Evolutionary conservation across 2,888 invertebrate species (phyloP), one percentile per base, ranked within the genome.

Genomic region (Drosophila meridionalis): DNA sequence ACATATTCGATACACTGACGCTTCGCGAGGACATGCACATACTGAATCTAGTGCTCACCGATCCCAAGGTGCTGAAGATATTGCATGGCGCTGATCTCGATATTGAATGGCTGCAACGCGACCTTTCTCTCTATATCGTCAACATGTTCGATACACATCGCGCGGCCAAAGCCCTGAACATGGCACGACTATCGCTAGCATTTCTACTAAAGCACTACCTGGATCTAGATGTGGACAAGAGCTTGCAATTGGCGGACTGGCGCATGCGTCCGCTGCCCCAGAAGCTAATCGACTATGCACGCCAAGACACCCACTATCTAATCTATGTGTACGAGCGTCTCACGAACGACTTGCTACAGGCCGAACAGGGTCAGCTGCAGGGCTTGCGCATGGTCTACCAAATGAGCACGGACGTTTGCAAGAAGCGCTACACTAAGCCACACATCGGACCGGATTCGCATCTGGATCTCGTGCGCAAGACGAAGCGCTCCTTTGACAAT

Each of bases 101-200:
- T 91, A 94, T 99, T 26, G 94, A 95, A 40, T 99, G 99, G 99
- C 93, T 99, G 38, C 99, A 99, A 92, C 94, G 98, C 20, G 99
- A 99, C 94, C 95, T 99, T 65, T 97, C 98, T 0, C 92, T 99
- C 2, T 99, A 99, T 92, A 93, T 99, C 3, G 99, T 99, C 0
- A 99, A 99, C 81, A 95, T 99, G 96, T 99, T 99, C 92, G 99
- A 99, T 93, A 99, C 99, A 0, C 96, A 97, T 91, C 96, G 97
- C 91, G 99, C 99, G 0, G 96, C 98, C 0, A 95, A 96, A 78
- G 94, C 95, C 3, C 94, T 99, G 0, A 94, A 95, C 32, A 94
- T 96, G 73, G 94, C 95, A 0, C 95, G 95, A 20, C 94, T 96
- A 2, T 97, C 98, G 4, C 94, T 98, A 58, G 96, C 97, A 0